Percentiles rank a stretch among this genome's conserved stretches.
phyloP scores from a whole-genome alignment of 2,888 invertebrate genomes.

The Xylophagus ater region DNA sequence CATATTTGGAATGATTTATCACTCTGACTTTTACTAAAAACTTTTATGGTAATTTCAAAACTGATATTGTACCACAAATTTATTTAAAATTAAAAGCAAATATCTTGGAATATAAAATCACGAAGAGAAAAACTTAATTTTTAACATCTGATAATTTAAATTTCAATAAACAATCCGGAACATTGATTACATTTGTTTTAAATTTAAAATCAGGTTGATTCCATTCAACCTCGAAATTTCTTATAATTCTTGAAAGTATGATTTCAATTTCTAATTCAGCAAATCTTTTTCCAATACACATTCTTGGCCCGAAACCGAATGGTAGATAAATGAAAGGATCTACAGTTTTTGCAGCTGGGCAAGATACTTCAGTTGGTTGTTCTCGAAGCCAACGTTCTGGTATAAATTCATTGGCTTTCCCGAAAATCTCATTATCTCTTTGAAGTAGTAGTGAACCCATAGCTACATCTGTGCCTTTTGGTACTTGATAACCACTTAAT shows the following conservation, averaged over 20 bases:
- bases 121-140: constrained; percentile 2
- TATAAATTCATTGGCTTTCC: constrained; percentile 47
- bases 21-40: too few species aligned
- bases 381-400: constrained; percentile 63
- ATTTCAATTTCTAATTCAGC: constrained; percentile 56
- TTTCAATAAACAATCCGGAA: constrained; percentile 30
- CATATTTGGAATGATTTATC: too few species aligned
- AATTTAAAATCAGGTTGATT: constrained; percentile 25
- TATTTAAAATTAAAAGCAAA: background rate
- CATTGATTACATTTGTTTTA: constrained; percentile 26
- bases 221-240: constrained; percentile 28
- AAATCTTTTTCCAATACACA: constrained; percentile 56
- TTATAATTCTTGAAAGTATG: constrained; percentile 36
- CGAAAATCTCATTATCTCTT: constrained; percentile 50
- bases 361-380: background rate
- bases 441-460: constrained; percentile 58
- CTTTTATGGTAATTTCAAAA: too few species aligned
- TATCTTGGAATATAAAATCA: background rate
- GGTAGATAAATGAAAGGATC: constrained; percentile 41
- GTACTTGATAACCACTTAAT: constrained; percentile 52
- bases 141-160: constrained; percentile 32
- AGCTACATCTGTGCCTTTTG: constrained; percentile 55
- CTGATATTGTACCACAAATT: too few species aligned
- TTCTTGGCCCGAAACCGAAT: constrained; percentile 58
- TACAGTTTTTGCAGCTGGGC: constrained; percentile 9